Conservation (phyloP, 2,113 vertebrate species). For the Leptobrachium leishanense region DNA sequence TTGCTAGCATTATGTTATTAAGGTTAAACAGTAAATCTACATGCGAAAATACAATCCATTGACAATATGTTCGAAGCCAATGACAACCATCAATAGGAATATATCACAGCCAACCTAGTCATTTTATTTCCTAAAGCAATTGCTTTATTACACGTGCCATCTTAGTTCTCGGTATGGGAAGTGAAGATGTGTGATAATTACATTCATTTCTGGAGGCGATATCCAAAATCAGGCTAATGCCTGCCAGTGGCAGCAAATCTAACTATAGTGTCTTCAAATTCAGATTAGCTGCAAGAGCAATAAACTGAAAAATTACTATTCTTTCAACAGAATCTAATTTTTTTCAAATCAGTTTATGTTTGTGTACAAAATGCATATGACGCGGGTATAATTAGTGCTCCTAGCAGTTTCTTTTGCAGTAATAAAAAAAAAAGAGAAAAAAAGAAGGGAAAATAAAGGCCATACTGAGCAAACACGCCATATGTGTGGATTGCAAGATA, state of each 20-base stretch:
- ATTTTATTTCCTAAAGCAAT: conserved; percentile 2
- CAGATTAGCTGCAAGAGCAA: conserved; percentile 33
- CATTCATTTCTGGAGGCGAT: conserved; percentile 20
- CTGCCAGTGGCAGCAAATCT: conserved; percentile 27
- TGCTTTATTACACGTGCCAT: conserved; percentile 15
- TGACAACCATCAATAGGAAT: conserved; percentile 12
- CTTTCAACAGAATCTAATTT: conserved; percentile 36
- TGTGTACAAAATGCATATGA: background rate
- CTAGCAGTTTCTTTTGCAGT: conserved; percentile 20
- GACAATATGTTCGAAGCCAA: background rate
- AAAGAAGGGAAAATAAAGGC: background rate
- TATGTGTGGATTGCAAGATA: too few species aligned
- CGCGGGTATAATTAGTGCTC: conserved; percentile 29
- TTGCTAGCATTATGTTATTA: background rate
- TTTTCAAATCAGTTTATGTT: conserved; percentile 35
- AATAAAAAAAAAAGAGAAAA: conserved; percentile 1
- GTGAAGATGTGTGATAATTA: conserved; percentile 39
- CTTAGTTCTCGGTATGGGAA: conserved; percentile 6
- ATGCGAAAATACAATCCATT: background rate
- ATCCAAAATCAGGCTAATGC: conserved; percentile 28
- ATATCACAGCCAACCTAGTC: background rate
- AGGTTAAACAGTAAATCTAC: background rate
- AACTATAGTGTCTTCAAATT: conserved; percentile 20
- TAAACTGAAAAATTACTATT: conserved; percentile 40
- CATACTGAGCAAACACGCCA: too few species aligned